Evolutionary conservation across 2,797 vertebrate genomes (phyloP).

Genomic region (Typhlichthys eigenmanni): DNA sequence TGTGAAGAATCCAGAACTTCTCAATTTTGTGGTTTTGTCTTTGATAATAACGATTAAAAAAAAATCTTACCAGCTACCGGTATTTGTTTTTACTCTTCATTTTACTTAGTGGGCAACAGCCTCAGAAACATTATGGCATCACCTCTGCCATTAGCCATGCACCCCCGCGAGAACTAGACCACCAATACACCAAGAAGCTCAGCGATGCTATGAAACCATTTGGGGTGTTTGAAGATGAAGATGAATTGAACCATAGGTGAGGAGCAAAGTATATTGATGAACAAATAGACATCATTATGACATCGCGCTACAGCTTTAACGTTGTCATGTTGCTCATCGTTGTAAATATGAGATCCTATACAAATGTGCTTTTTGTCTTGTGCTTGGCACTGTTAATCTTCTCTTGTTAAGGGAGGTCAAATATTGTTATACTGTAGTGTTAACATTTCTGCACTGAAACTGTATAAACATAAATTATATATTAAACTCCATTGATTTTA

Average conservation of each 20-base stretch:
- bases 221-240: slow-evolving; percentile 94
- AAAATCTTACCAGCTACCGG: background rate
- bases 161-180: slow-evolving; percentile 87
- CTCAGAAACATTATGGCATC: slow-evolving; percentile 89
- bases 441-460: no score
- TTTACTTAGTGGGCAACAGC: slow-evolving; percentile 83
- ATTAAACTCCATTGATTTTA: background rate
- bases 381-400: background rate
- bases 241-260: slow-evolving; percentile 91
- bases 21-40: background rate
- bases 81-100: slow-evolving; percentile 61
- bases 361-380: background rate
- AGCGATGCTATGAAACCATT: slow-evolving; percentile 92
- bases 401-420: background rate
- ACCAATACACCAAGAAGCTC: slow-evolving; percentile 88
- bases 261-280: slow-evolving; percentile 1
- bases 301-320: background rate
- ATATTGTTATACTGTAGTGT: background rate
- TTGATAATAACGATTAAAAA: background rate
- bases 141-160: slow-evolving; percentile 92
- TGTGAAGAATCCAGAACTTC: no score
- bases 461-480: no score
- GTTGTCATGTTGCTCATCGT: background rate
- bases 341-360: background rate
- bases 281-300: background rate